phyloP scores from a whole-genome alignment of 2,113 vertebrate genomes.

The Crotalus viridis region DNA sequence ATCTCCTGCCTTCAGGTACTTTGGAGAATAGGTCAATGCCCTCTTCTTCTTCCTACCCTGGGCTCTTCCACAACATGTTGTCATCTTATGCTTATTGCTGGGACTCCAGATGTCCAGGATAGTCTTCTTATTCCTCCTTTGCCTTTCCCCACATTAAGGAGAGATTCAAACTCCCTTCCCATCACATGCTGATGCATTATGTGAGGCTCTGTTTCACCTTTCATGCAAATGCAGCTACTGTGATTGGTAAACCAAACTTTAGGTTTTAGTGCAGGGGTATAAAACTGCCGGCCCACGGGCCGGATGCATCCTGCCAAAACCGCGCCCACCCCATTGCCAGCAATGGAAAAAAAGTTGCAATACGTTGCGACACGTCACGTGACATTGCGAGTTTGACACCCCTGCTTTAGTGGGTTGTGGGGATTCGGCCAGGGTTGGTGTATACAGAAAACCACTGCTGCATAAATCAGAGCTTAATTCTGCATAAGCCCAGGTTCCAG shows the following conservation, averaged over 20 bases:
- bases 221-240: background rate
- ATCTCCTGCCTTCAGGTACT: no score
- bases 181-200: background rate
- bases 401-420: background rate
- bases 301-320: no score
- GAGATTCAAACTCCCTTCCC: background rate
- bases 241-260: background rate
- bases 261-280: background rate
- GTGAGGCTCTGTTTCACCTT: background rate
- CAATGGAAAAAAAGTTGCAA: no score
- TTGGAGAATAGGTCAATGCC: no score
- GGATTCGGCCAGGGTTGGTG: background rate
- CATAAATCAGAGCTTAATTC: background rate
- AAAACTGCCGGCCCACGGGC: no score
- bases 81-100: background rate
- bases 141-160: background rate
- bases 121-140: background rate
- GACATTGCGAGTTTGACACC: no score
- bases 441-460: background rate
- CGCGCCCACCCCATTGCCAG: no score
- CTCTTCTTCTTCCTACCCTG: background rate
- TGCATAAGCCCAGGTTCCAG: background rate
- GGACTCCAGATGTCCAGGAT: background rate
- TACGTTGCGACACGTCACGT: no score
- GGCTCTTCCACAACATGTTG: background rate